Evolutionary conservation across 2,888 invertebrate species (phyloP).

Genomic region (Formica aserva): DNA sequence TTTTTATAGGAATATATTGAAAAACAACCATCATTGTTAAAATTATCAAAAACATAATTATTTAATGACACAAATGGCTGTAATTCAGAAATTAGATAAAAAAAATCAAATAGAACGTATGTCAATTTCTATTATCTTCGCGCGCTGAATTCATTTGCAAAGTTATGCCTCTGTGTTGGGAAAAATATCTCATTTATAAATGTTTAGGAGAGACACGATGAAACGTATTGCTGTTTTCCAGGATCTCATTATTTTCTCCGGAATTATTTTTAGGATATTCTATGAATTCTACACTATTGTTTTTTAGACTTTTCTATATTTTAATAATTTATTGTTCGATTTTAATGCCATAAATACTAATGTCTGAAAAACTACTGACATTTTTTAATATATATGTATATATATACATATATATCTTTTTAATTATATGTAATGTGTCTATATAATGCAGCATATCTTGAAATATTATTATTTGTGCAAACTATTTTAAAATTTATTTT

Average conservation of each 20-base stretch:
- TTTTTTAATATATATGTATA: background rate
- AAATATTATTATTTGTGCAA: background rate
- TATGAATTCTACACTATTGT: background rate
- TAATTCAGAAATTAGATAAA: background rate
- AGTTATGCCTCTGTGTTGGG: background rate
- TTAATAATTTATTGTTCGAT: background rate
- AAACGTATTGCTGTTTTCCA: background rate
- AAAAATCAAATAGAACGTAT: background rate
- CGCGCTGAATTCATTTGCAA: background rate
- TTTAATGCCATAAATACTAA: background rate
- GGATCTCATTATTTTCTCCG: background rate
- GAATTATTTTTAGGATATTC: background rate
- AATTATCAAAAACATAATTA: constrained; percentile 1
- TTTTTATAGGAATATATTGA: constrained; percentile 1
- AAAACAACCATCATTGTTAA: background rate
- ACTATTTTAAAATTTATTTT: background rate
- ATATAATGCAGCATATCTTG: constrained; percentile 1
- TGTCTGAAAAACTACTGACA: background rate
- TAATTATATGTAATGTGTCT: background rate
- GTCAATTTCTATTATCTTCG: background rate
- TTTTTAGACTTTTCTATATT: background rate
- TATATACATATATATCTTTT: background rate
- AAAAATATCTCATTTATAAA: background rate
- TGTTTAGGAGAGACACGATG: background rate
- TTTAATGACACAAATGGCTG: background rate